Evolutionary conservation across 53 echinoderm and acorn worm species (phyloP).

Genomic region (Paracentrotus lividus): DNA sequence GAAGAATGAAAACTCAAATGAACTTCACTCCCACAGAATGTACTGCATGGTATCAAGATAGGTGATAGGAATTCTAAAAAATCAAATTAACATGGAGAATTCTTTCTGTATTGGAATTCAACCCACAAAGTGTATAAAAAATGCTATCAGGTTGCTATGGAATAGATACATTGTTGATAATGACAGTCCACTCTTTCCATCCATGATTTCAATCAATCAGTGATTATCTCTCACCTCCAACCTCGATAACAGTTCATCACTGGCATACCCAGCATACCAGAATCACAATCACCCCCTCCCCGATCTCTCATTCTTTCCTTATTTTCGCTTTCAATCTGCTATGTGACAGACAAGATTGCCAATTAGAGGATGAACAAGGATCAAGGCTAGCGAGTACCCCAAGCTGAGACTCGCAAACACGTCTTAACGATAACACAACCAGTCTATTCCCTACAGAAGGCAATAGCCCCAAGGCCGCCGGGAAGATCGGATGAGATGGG

Average conservation of each 20-base stretch:
- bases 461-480: slow-evolving; percentile 61
- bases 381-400: slow-evolving; percentile 61
- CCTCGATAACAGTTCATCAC: slow-evolving; percentile 19
- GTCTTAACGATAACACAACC: slow-evolving; percentile 67
- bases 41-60: not conserved
- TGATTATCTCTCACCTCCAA: slow-evolving; percentile 36
- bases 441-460: slow-evolving; percentile 60
- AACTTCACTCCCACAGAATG: no score
- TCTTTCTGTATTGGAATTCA: not conserved
- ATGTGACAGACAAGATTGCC: slow-evolving; percentile 71
- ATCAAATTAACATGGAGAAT: not conserved
- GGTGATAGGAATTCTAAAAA: no score
- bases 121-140: not conserved
- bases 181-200: not conserved
- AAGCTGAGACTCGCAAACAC: slow-evolving; percentile 67
- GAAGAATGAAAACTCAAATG: no score
- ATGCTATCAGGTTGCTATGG: slow-evolving; percentile 5
- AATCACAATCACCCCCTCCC: slow-evolving; percentile 48
- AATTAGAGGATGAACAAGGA: slow-evolving; percentile 66
- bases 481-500: slow-evolving; percentile 48
- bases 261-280: not conserved
- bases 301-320: slow-evolving; percentile 6
- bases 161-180: slow-evolving; percentile 29
- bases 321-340: not conserved
- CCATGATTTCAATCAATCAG: slow-evolving; percentile 51